These are phyloP conservation scores for Cyprinodon tularosa DNA, from an alignment of 2,113 vertebrate genomes.

Conservation along the genomic window DNA sequence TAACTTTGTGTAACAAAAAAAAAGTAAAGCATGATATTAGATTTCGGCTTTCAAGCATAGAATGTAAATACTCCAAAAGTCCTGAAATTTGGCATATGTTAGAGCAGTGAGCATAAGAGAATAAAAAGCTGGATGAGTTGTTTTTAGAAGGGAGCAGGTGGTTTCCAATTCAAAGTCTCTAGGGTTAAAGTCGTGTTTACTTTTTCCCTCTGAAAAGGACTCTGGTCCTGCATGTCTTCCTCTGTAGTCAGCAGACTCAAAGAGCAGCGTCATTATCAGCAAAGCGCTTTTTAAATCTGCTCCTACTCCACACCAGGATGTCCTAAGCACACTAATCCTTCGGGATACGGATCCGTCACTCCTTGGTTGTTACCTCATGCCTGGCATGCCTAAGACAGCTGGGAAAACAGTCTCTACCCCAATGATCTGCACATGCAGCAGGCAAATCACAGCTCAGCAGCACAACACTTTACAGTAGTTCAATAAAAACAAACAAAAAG, in stretches of 20 bases:
- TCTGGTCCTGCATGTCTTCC: conserved; percentile 43
- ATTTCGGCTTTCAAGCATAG: conserved; percentile 1
- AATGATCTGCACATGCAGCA: conserved; percentile 42
- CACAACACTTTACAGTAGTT: conserved; percentile 39
- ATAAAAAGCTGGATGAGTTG: conserved; percentile 67
- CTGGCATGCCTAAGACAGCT: conserved; percentile 79
- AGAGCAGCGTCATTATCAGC: conserved; percentile 77
- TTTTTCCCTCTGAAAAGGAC: conserved; percentile 27
- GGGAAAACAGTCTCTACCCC: conserved; percentile 77
- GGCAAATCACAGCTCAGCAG: conserved; percentile 5
- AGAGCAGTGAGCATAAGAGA: conserved; percentile 44
- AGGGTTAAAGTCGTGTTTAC: conserved; percentile 70
- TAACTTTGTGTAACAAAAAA: conserved; percentile 8
- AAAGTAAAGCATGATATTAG: background rate
- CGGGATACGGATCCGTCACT: conserved; percentile 76
- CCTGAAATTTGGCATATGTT: conserved; percentile 56
- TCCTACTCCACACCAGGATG: conserved; percentile 75
- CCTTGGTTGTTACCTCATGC: conserved; percentile 73
- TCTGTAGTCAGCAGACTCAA: conserved; percentile 52
- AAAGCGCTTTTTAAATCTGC: conserved; percentile 82
- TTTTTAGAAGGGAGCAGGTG: conserved; percentile 72
- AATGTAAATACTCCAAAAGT: conserved; percentile 11
- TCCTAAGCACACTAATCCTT: conserved; percentile 79
- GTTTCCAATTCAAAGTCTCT: conserved; percentile 66
- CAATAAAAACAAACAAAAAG: background rate